Conservation (phyloP, 37 sponge, comb jelly and placozoan genomes). For the Oopsacas minuta region DNA sequence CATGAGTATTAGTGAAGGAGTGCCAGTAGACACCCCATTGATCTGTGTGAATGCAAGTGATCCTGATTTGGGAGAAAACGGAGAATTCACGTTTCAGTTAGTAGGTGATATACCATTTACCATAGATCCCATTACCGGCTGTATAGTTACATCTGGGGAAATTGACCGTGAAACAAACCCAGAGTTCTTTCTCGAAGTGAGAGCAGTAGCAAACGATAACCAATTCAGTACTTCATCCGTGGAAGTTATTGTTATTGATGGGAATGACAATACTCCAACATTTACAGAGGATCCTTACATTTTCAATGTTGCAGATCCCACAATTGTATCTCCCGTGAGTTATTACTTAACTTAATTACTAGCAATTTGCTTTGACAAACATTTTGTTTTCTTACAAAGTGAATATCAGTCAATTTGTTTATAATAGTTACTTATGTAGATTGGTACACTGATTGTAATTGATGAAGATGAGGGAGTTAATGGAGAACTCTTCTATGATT, state of each 20-base stretch:
- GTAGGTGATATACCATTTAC: constrained; percentile 22
- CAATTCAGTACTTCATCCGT: background rate
- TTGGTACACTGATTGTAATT: constrained; percentile 25
- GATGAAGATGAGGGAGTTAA: constrained; percentile 58
- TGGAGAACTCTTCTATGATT: constrained; percentile 33
- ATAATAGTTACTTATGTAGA: constrained; percentile 22
- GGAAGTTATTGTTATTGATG: constrained; percentile 25
- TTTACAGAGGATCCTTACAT: constrained; percentile 30
- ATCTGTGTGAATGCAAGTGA: constrained; percentile 42
- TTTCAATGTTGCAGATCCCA: constrained; percentile 5
- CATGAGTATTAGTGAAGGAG: constrained; percentile 29
- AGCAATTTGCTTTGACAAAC: too few relatives aligned
- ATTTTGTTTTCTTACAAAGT: too few relatives aligned
- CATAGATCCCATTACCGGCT: constrained; percentile 33
- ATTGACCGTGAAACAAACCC: constrained; percentile 37
- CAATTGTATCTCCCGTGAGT: background rate
- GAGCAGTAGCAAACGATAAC: background rate
- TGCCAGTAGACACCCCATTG: constrained; percentile 25
- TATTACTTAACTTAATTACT: too few relatives aligned
- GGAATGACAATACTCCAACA: constrained; percentile 55
- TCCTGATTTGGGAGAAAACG: constrained; percentile 30
- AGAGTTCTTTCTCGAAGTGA: constrained; percentile 22
- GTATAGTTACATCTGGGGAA: constrained; percentile 15
- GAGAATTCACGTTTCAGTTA: background rate
- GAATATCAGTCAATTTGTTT: too few relatives aligned